These are phyloP conservation scores for Globodera rostochiensis DNA, from an alignment of 1,140 invertebrate species.

Conservation along the genomic window DNA sequence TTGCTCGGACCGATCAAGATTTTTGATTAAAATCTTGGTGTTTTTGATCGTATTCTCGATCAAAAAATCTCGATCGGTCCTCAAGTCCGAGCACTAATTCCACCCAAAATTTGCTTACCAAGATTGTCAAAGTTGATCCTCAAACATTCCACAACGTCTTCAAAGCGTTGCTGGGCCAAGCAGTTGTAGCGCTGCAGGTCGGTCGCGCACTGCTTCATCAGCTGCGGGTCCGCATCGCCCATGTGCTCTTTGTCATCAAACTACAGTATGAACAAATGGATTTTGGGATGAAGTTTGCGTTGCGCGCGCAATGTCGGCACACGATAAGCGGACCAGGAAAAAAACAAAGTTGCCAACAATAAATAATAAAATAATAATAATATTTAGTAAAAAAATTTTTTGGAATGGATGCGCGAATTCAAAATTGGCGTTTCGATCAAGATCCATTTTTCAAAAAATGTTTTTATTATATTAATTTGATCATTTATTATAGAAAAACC, in stretches of 20 bases:
- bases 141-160: conserved; percentile 76
- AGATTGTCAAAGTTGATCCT: conserved; percentile 56
- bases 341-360: no score
- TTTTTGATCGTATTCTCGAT: no score
- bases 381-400: neutral
- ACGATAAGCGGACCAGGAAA: no score
- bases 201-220: conserved; percentile 75
- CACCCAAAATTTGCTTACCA: conserved; percentile 31
- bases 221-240: conserved; percentile 75
- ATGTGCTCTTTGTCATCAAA: conserved; percentile 65
- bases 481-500: no score
- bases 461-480: no score
- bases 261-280: conserved; percentile 41
- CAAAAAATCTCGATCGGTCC: no score
- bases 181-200: conserved; percentile 75
- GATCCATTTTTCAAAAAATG: no score
- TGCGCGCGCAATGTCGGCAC: neutral
- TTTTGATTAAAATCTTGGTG: no score
- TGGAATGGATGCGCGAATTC: conserved; percentile 1
- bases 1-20: neutral
- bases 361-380: no score
- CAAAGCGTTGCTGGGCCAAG: conserved; percentile 72
- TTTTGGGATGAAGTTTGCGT: neutral
- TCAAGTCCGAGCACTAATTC: no score
- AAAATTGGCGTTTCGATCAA: no score